Conservation (phyloP, 2,888 invertebrate species). For the Synanthedon andrenaeformis region DNA sequence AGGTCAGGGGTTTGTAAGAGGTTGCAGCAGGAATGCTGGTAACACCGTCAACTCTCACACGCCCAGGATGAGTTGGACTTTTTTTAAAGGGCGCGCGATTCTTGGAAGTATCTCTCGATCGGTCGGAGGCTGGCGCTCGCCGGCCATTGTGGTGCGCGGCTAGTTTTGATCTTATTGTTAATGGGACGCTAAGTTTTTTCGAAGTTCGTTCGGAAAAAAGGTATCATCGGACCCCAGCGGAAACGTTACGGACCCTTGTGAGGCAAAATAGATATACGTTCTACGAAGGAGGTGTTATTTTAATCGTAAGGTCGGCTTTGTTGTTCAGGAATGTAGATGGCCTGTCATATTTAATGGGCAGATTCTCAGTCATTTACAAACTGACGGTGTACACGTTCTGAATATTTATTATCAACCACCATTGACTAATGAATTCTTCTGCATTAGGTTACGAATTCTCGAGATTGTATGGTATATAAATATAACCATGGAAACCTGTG, state of each 20-base stretch:
- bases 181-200: slow-evolving; percentile 70
- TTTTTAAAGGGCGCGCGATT: slow-evolving; percentile 62
- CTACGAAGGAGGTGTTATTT: slow-evolving; percentile 69
- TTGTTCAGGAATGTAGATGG: slow-evolving; percentile 67
- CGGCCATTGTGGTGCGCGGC: slow-evolving; percentile 63
- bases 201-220: slow-evolving; percentile 56
- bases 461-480: too few species aligned
- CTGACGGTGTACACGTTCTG: slow-evolving; percentile 44
- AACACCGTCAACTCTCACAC: slow-evolving; percentile 47
- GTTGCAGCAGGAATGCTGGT: slow-evolving; percentile 43
- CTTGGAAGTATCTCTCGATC: slow-evolving; percentile 55
- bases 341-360: slow-evolving; percentile 68
- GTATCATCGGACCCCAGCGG: slow-evolving; percentile 66
- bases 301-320: slow-evolving; percentile 65
- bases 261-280: slow-evolving; percentile 66
- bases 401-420: slow-evolving; percentile 45
- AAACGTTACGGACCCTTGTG: slow-evolving; percentile 67
- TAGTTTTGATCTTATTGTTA: slow-evolving; percentile 71
- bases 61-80: slow-evolving; percentile 64
- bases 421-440: too few species aligned
- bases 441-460: too few species aligned
- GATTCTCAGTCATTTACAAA: slow-evolving; percentile 50
- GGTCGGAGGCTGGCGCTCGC: slow-evolving; percentile 63
- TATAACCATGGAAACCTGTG: too few species aligned
- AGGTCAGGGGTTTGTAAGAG: slow-evolving; percentile 6